Evolutionary conservation across 2,797 vertebrate species (phyloP), one percentile per base, ranked within the genome.

Genomic region (Epinephelus awoara): DNA sequence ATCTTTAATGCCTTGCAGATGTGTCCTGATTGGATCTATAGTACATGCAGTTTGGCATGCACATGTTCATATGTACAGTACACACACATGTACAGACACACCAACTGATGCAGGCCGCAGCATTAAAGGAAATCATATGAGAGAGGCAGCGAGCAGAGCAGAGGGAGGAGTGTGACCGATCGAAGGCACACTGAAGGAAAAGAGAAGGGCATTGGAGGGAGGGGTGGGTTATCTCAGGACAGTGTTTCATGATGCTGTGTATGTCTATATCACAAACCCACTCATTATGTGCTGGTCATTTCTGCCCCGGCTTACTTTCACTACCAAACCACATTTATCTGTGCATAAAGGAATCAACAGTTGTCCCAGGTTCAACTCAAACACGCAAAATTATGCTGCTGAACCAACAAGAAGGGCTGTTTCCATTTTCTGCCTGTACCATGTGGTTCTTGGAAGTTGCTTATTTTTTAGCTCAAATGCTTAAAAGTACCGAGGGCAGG

Each of bases 1-100:
- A 80, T 74, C 49, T 72, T 25, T 85, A 80, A 86, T 83, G 61
- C 50, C 1, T 84, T 68, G 54, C 91, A 91, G 86, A 90, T 89
- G 87, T 76, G 23, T 66, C 47, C 44, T 78, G 81, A 79, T 75
- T 65, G 46, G 64, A 82, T 79, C 47, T 80, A 14, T 21, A 51
- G 71, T 68, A 66, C 15, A 47, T 19, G 2, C 34, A 63, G 73
- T 51, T 56, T 71, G 66, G 19, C 51, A 12, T 5, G 7, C 55
- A 82, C 14, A 40, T 71, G 70, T 79, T 54, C 14, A 54, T 38
- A 34, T 38, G 11, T 59, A 65, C 63, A 54, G 54, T 46, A 13
- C 10, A n/a, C 27, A 19, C 61, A 72, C 50, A 15, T n/a, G 19
- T 65, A 66, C 59, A 61, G 4, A 17, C 50, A 50, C 49, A 73